phyloP scores from a whole-genome alignment of 2,888 invertebrate genomes.

The Macrosiphum euphorbiae region DNA sequence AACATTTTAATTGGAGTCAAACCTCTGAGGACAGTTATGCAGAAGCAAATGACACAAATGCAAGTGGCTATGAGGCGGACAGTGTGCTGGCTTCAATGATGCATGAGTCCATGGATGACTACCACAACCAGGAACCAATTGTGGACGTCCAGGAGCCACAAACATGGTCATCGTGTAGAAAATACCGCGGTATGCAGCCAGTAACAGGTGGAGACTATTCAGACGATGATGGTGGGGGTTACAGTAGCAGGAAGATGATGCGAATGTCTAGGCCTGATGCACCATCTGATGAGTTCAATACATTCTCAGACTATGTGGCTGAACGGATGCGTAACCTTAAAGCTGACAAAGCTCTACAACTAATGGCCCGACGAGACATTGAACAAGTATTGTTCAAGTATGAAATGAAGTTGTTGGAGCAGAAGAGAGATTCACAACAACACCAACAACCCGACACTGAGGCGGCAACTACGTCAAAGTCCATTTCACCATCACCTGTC shows the following conservation, averaged over 20 bases:
- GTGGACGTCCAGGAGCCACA: slow-evolving; percentile 54
- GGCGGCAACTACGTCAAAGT: slow-evolving; percentile 52
- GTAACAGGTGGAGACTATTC: slow-evolving; percentile 34
- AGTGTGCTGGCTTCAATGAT: slow-evolving; percentile 54
- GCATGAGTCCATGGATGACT: slow-evolving; percentile 37
- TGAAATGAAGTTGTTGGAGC: slow-evolving; percentile 57
- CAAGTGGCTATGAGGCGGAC: slow-evolving; percentile 52
- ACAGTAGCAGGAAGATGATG: slow-evolving; percentile 1
- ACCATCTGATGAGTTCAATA: slow-evolving; percentile 28
- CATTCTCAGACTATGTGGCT: slow-evolving; percentile 56
- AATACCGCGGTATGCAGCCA: slow-evolving; percentile 7
- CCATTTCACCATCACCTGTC: slow-evolving; percentile 44
- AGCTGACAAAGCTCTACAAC: slow-evolving; percentile 51
- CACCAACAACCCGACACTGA: slow-evolving; percentile 13
- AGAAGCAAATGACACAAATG: slow-evolving; percentile 40
- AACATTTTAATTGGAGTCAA: slow-evolving; percentile 49
- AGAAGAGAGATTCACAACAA: slow-evolving; percentile 51
- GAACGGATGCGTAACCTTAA: slow-evolving; percentile 59
- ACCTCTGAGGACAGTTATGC: slow-evolving; percentile 55
- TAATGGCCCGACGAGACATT: slow-evolving; percentile 58
- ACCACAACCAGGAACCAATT: slow-evolving; percentile 50
- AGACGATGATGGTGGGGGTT: slow-evolving; percentile 35
- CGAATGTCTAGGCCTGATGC: slow-evolving; percentile 30
- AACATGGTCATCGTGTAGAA: neutral
- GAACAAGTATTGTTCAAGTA: slow-evolving; percentile 60